These are phyloP conservation scores for Actinia tenebrosa DNA, from an alignment of 64 coral and sea anemone species.

Conservation along the genomic window DNA sequence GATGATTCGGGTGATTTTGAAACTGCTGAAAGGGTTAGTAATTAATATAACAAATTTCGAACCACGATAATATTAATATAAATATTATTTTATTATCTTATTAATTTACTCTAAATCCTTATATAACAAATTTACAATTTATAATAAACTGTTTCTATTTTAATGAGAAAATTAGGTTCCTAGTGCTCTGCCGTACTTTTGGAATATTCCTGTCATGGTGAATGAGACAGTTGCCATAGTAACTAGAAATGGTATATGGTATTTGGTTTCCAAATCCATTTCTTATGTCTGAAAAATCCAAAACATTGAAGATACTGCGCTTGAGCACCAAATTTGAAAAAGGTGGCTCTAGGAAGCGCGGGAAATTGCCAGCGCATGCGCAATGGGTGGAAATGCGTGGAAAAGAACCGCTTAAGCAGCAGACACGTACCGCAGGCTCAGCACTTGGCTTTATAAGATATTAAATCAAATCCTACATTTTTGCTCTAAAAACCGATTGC, in stretches of 20 bases:
- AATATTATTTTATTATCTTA: conserved; percentile 12
- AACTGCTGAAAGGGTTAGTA: too few species aligned
- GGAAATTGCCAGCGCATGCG: background rate
- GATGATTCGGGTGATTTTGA: too few species aligned
- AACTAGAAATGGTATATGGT: background rate
- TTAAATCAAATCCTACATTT: background rate
- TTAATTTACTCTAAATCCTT: conserved; percentile 27
- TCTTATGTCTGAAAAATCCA: background rate
- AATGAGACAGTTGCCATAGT: background rate
- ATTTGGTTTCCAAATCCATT: background rate
- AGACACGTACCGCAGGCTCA: conserved; percentile 8
- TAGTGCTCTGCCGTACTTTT: background rate
- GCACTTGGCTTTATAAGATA: background rate
- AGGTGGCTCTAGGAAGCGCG: background rate
- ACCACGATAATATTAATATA: background rate
- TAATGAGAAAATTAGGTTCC: background rate
- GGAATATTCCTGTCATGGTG: background rate
- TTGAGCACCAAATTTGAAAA: background rate
- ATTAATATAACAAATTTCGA: too few species aligned
- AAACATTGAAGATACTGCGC: background rate
- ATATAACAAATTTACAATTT: conserved; percentile 31
- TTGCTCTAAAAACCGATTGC: background rate
- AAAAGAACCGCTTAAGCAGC: background rate
- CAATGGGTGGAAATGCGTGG: background rate
- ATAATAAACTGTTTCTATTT: conserved; percentile 19